Percentiles rank a stretch among this genome's conserved stretches.
Conservation (phyloP, 2,113 vertebrate genomes). For the Hippocampus zosterae region DNA sequence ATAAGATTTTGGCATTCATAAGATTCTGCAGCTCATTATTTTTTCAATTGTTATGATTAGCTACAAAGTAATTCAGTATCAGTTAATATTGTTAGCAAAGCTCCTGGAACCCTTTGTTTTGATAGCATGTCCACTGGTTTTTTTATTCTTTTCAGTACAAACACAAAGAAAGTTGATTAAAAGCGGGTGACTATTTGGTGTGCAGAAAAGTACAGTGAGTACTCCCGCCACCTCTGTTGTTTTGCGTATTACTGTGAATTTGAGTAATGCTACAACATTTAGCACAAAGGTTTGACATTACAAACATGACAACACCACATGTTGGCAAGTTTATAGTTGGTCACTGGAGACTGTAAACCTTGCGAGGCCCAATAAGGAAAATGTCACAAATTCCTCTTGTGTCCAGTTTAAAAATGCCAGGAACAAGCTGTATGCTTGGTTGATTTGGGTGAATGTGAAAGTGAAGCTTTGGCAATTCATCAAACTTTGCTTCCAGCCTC, state of each 20-base stretch:
- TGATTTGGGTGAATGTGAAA: neutral
- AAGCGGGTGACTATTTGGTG: too few relatives aligned
- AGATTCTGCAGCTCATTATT: too few relatives aligned
- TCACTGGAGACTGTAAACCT: constrained; percentile 15
- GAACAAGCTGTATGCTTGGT: neutral
- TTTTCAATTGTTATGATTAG: too few relatives aligned
- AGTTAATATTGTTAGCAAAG: too few relatives aligned
- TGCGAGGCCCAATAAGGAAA: neutral
- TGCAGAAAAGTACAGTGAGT: too few relatives aligned
- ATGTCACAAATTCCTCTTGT: neutral
- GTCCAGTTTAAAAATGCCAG: constrained; percentile 17
- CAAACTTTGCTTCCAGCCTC: neutral
- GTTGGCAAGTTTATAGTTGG: constrained; percentile 32
- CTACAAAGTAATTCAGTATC: too few relatives aligned
- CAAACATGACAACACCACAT: constrained; percentile 21
- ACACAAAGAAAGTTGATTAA: too few relatives aligned
- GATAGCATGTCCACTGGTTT: too few relatives aligned
- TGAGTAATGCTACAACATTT: neutral
- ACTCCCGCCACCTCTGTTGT: neutral
- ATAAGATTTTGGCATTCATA: too few relatives aligned
- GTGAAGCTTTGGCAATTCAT: neutral
- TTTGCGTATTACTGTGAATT: neutral
- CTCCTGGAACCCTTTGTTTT: too few relatives aligned
- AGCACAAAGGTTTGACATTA: constrained; percentile 9
- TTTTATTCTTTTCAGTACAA: too few relatives aligned